Conservation (phyloP, 2,888 invertebrate genomes). For the Andrena bicolor region DNA sequence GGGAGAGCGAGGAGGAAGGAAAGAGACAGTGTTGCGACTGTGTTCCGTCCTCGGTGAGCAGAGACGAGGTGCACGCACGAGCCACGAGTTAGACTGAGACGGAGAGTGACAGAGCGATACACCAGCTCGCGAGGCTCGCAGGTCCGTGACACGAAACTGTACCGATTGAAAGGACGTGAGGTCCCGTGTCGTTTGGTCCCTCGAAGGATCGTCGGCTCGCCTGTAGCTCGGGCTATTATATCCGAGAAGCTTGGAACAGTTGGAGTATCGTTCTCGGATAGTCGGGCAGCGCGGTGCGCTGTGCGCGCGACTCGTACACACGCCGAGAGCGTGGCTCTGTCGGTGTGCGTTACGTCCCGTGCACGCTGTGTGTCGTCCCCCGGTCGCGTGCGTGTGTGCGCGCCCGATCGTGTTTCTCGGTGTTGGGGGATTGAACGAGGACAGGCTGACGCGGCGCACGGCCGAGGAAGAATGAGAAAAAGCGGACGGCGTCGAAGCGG, state of each 20-base stretch:
- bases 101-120: conserved; percentile 39
- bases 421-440: conserved; percentile 40
- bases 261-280: not conserved
- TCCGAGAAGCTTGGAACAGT: too few relatives aligned
- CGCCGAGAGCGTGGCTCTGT: conserved; percentile 40
- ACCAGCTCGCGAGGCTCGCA: conserved; percentile 34
- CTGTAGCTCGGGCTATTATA: not conserved
- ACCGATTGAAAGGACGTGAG: conserved; percentile 7
- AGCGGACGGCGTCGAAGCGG: conserved; percentile 11
- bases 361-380: conserved; percentile 31
- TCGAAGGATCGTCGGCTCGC: not conserved
- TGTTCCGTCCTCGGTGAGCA: conserved; percentile 20
- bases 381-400: not conserved
- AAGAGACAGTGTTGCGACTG: conserved; percentile 11
- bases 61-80: conserved; percentile 48
- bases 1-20: not conserved
- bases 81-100: conserved; percentile 34
- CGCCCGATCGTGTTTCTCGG: conserved; percentile 23
- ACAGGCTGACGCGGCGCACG: conserved; percentile 31
- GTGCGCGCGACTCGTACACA: conserved; percentile 49
- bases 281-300: conserved; percentile 3
- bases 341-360: conserved; percentile 39
- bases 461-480: conserved; percentile 50
- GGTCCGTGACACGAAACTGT: conserved; percentile 50
- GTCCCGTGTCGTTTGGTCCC: not conserved